Evolutionary conservation across 2,113 vertebrate genomes (phyloP).

Genomic region (Brachyhypopomus occidentalis): DNA sequence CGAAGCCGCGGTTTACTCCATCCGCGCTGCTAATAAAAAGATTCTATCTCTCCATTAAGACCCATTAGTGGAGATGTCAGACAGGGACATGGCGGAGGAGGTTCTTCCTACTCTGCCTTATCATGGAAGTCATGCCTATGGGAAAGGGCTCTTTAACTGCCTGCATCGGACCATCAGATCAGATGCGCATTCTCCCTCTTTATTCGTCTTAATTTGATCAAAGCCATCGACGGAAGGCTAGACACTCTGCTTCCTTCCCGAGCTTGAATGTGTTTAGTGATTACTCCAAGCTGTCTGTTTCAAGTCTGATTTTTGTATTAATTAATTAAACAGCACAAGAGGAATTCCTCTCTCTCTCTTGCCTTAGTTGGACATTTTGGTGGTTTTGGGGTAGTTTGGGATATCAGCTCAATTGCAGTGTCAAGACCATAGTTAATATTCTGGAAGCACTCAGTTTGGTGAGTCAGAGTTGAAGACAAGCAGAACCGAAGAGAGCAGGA

Average conservation of each 20-base stretch:
- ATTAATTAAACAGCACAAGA: conserved; percentile 19
- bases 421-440: conserved; percentile 40
- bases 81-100: background rate
- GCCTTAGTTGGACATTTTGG: conserved; percentile 1
- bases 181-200: background rate
- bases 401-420: conserved; percentile 8
- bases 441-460: conserved; percentile 3
- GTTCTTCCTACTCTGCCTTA: background rate
- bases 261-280: conserved; percentile 36
- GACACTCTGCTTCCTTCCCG: conserved; percentile 9
- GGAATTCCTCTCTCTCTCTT: background rate
- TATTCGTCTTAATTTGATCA: conserved; percentile 22
- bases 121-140: conserved; percentile 7
- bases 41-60: conserved; percentile 28
- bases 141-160: background rate
- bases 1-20: conserved; percentile 21
- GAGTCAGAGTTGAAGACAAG: conserved; percentile 23
- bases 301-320: conserved; percentile 38
- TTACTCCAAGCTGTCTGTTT: conserved; percentile 18
- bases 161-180: conserved; percentile 23
- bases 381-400: conserved; percentile 16
- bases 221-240: background rate
- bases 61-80: conserved; percentile 21
- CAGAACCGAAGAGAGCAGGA: conserved; percentile 25
- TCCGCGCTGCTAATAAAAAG: conserved; percentile 18